Evolutionary conservation across 2,797 vertebrate species (phyloP).

Genomic region (Poecilia picta): DNA sequence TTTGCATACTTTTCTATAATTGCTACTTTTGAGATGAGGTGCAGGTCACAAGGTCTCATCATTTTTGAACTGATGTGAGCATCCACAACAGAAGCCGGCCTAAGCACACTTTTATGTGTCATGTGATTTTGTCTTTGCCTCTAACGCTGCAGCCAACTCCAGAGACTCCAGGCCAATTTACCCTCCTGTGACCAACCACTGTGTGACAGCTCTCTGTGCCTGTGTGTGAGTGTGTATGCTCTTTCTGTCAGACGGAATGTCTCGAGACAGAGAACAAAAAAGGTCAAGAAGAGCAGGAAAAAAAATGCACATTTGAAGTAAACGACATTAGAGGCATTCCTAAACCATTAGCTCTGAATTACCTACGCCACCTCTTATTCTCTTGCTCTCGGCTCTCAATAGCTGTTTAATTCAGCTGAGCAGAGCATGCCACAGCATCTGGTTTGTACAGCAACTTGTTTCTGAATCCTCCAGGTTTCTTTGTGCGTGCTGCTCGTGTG

Average conservation of each 20-base stretch:
- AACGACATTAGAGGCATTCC: constrained; percentile 6
- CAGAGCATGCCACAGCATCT: not conserved
- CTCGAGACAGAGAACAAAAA: constrained; percentile 39
- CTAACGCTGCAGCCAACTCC: constrained; percentile 35
- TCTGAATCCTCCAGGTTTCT: constrained; percentile 42
- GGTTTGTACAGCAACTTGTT: constrained; percentile 28
- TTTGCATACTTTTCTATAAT: not conserved
- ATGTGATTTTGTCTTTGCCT: constrained; percentile 55
- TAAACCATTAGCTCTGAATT: constrained; percentile 13
- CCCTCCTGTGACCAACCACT: constrained; percentile 66
- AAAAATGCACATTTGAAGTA: constrained; percentile 16
- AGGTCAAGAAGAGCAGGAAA: constrained; percentile 2
- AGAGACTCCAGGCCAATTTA: constrained; percentile 65
- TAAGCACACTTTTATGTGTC: constrained; percentile 50
- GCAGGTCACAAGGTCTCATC: not conserved
- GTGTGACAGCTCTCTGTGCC: constrained; percentile 59
- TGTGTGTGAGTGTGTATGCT: not conserved
- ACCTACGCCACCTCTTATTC: constrained; percentile 7
- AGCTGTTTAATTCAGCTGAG: constrained; percentile 17
- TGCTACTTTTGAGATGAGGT: not conserved
- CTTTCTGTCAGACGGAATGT: constrained; percentile 23
- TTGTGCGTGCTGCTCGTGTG: constrained; percentile 7
- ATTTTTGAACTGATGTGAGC: constrained; percentile 8
- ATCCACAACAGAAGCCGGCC: constrained; percentile 31
- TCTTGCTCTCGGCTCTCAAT: constrained; percentile 19